phyloP scores from a whole-genome alignment of 2,888 invertebrate species.

The Sceliomorpha sp. region DNA sequence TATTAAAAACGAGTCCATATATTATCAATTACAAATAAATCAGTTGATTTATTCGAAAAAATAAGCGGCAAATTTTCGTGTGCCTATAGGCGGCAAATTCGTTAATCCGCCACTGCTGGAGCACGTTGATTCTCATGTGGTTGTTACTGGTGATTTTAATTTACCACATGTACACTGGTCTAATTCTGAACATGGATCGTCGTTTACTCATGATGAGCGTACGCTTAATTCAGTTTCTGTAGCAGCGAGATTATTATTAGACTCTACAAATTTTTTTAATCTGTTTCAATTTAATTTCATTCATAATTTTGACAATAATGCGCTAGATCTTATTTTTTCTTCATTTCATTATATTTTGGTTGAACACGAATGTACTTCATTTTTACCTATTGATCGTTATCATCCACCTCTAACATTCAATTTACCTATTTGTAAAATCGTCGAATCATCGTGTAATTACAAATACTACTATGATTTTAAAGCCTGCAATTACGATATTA shows the following conservation, averaged over 20 bases:
- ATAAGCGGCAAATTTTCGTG: too few relatives aligned
- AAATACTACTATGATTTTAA: constrained; percentile 2
- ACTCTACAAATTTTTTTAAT: neutral
- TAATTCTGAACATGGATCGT: too few relatives aligned
- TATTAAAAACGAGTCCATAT: too few relatives aligned
- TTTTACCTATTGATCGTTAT: constrained; percentile 2
- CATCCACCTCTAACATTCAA: neutral
- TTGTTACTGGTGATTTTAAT: constrained; percentile 1
- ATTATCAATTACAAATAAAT: too few relatives aligned
- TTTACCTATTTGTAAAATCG: neutral
- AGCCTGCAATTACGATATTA: neutral
- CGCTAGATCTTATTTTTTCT: constrained; percentile 1
- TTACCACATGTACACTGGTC: neutral
- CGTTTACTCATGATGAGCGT: too few relatives aligned
- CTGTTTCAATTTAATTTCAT: neutral
- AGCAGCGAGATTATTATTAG: constrained; percentile 1
- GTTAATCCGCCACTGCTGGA: too few relatives aligned
- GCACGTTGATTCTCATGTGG: neutral
- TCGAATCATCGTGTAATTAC: neutral
- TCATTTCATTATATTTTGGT: neutral
- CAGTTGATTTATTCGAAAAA: too few relatives aligned
- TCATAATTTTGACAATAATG: neutral
- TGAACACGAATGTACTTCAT: neutral
- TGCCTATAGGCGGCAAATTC: too few relatives aligned
- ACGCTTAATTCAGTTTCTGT: neutral